phyloP scores from a whole-genome alignment of 2,113 vertebrate species.

The Marmota monax region DNA sequence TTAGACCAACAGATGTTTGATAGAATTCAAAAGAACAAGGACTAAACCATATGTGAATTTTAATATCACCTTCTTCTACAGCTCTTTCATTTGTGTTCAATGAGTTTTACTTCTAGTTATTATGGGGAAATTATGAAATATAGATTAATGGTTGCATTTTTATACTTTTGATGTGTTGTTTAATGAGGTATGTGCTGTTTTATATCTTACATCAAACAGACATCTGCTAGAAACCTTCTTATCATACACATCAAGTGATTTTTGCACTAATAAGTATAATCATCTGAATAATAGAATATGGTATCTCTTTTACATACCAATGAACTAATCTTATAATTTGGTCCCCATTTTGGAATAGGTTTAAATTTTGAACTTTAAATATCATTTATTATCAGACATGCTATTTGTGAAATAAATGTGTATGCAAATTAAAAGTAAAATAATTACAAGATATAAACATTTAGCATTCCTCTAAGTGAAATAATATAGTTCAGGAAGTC shows the following conservation, averaged over 20 bases:
- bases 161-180: conserved; percentile 88
- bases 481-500: neutral
- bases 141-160: conserved; percentile 88
- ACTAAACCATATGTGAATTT: conserved; percentile 74
- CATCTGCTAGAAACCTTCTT: conserved; percentile 82
- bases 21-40: conserved; percentile 71
- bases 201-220: conserved; percentile 88
- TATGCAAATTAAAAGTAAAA: neutral
- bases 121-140: conserved; percentile 85
- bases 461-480: neutral
- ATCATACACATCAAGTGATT: conserved; percentile 84
- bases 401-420: neutral
- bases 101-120: conserved; percentile 77
- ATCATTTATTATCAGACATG: neutral
- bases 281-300: conserved; percentile 81
- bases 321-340: conserved; percentile 54
- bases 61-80: conserved; percentile 69
- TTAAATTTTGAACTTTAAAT: conserved; percentile 56
- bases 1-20: conserved; percentile 72
- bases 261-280: conserved; percentile 84
- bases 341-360: conserved; percentile 54
- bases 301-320: conserved; percentile 68
- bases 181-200: conserved; percentile 87
- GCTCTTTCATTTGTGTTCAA: conserved; percentile 80
- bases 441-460: neutral